Conservation (phyloP, 2,797 vertebrate species). For the Chaetophractus vellerosus region DNA sequence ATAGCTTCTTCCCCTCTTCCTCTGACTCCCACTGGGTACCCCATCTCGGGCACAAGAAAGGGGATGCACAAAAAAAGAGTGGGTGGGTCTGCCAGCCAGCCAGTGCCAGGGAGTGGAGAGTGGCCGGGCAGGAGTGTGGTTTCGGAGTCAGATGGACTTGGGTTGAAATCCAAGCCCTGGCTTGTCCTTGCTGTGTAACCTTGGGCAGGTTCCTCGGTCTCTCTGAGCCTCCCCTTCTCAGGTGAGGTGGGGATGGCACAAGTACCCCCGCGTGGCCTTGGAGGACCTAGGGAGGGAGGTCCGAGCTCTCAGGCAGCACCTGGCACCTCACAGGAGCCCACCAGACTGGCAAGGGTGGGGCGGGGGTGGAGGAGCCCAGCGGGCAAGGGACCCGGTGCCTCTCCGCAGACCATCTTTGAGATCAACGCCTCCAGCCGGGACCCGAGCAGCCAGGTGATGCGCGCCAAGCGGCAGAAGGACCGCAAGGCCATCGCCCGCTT, state of each 20-base stretch:
- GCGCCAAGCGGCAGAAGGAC: constrained; percentile 94
- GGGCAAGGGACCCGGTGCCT: rapidly evolving
- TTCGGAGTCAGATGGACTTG: background rate
- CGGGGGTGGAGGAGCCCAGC: rapidly evolving
- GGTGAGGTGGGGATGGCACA: background rate
- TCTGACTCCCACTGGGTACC: too few species aligned
- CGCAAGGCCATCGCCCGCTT: constrained; percentile 92
- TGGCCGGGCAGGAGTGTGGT: background rate
- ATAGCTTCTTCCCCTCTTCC: too few species aligned
- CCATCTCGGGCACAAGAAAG: rapidly evolving
- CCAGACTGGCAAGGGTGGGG: background rate
- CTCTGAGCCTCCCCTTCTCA: background rate
- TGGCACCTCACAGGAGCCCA: background rate
- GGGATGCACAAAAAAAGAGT: background rate
- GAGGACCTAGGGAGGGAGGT: background rate
- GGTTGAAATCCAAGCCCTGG: background rate
- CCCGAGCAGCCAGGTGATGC: constrained; percentile 94
- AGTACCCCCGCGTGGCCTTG: too few species aligned
- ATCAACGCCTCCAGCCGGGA: constrained; percentile 95
- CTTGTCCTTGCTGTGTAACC: background rate
- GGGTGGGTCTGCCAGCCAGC: background rate
- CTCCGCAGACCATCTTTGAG: constrained; percentile 96
- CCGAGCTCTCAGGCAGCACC: background rate
- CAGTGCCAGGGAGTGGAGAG: rapidly evolving
- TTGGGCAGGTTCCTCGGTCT: background rate